Conservation (phyloP, 2,113 vertebrate species). For the Mormyrus iriodes region DNA sequence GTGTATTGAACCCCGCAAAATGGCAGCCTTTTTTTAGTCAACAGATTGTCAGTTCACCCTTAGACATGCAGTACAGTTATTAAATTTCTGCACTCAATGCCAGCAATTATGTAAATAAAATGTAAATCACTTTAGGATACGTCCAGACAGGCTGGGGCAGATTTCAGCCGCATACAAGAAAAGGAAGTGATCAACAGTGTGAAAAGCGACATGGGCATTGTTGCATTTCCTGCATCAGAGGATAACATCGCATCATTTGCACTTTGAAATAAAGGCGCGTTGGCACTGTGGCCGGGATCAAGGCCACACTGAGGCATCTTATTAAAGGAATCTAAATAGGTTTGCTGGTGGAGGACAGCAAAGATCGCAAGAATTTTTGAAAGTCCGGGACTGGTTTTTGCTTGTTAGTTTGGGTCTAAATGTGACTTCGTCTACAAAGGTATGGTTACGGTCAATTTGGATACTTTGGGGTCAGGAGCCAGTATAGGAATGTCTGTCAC, state of each 20-base stretch:
- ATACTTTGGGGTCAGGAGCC: background rate
- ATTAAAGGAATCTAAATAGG: background rate
- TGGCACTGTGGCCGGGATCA: background rate
- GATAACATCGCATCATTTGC: background rate
- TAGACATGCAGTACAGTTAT: background rate
- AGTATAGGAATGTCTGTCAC: background rate
- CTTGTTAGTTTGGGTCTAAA: background rate
- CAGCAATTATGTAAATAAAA: background rate
- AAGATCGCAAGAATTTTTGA: background rate
- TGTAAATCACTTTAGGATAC: background rate
- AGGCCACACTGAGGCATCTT: background rate
- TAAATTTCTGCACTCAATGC: background rate
- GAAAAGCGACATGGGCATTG: background rate
- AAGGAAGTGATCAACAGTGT: background rate
- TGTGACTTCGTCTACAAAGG: background rate
- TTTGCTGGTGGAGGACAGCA: background rate
- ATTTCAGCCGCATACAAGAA: background rate
- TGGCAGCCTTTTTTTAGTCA: background rate
- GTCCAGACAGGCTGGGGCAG: background rate
- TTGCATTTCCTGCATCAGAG: background rate
- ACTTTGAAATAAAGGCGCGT: background rate
- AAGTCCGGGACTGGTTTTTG: background rate
- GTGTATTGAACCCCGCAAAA: background rate
- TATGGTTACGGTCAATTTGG: background rate
- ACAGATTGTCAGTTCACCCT: background rate